Evolutionary conservation across 92 coral and sea anemone genomes (phyloP).

Genomic region (Siderastrea radians): DNA sequence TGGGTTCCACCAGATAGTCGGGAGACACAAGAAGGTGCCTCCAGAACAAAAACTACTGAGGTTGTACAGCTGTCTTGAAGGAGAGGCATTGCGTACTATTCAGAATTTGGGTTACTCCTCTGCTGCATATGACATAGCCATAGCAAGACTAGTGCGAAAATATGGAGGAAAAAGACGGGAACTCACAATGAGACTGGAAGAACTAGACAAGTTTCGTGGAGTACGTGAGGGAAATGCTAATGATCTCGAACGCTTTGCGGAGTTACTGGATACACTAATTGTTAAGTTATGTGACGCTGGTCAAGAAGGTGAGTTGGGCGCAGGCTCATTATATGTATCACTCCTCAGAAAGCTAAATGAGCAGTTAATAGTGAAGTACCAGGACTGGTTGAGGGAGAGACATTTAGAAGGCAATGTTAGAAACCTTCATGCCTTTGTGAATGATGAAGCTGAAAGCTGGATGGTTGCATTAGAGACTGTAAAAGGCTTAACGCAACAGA

Average conservation of each 20-base stretch:
- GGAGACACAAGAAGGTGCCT: conserved; percentile 28
- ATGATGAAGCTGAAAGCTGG: neutral
- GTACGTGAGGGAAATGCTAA: conserved; percentile 48
- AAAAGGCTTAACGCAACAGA: neutral
- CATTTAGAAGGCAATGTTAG: neutral
- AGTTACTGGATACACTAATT: conserved; percentile 25
- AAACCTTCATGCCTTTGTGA: neutral
- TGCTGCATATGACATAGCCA: conserved; percentile 40
- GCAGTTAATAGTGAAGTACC: too few species aligned
- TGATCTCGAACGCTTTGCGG: conserved; percentile 37
- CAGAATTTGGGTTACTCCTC: conserved; percentile 41
- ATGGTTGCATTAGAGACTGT: neutral
- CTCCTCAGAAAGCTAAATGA: neutral
- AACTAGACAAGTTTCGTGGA: conserved; percentile 26
- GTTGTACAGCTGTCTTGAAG: conserved; percentile 42
- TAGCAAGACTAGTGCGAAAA: conserved; percentile 21
- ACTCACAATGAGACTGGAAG: conserved; percentile 29
- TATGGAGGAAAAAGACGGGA: conserved; percentile 47
- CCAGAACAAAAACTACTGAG: conserved; percentile 43
- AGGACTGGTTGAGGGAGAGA: neutral
- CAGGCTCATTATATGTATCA: conserved; percentile 28
- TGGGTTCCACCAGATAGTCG: conserved; percentile 33
- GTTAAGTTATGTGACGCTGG: conserved; percentile 37
- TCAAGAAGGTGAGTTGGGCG: conserved; percentile 27
- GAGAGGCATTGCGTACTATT: conserved; percentile 41